Base-by-base conservation (phyloP, 2,797 vertebrate genomes). In the Peromyscus melanophrys region DNA sequence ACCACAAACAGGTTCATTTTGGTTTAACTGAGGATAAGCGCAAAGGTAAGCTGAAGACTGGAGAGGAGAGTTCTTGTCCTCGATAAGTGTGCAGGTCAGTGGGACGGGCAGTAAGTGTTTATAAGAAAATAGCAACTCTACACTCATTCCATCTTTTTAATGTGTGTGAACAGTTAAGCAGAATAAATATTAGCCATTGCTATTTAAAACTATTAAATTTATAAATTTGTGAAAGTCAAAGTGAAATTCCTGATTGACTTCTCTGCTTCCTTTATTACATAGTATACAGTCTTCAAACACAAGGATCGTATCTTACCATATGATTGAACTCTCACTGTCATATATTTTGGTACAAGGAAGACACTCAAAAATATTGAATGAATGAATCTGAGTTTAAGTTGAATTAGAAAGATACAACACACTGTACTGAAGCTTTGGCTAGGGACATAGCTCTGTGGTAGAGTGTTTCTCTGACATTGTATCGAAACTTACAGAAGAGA, bases 101-200 rank as follows among this genome's bases (percentile, higher is more conserved):
- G 52, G 46, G n/a, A 17, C 8, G 89, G 57, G 34, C 52, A 82
- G 13, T 40, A 65, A 27, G 14, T 40, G 94, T 87, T 95, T 40
- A 16, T 90, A 92, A 96, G 92, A 91, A 97, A 96, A 96, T 95
- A 52, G 14, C 77, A 90, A 55, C 34, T 76, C 1, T 90, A 23
- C 1, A 37, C 59, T 94, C 31, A 86, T 92, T 75, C 43, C 69
- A 80, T 59, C 34, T 89, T 46, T 6, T 6, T 65, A 65, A 92
- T n/a, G 8, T 75, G 21, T 27, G 49, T 75, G 49, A 4, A 46
- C 16, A 85, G 52, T 90, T 67, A 69, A 31, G 40, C n/a, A 94
- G 55, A 96, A 34, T 73, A 92, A 91, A 73, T 84, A 21, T 40
- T 90, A 91, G 49, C 17, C 55, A 57, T 76, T 81, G 82, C 55